Percentiles rank a stretch among this genome's conserved stretches.
These are phyloP conservation scores for Criorhina ranunculi DNA, from an alignment of 2,888 invertebrate species.

Conservation along the genomic window DNA sequence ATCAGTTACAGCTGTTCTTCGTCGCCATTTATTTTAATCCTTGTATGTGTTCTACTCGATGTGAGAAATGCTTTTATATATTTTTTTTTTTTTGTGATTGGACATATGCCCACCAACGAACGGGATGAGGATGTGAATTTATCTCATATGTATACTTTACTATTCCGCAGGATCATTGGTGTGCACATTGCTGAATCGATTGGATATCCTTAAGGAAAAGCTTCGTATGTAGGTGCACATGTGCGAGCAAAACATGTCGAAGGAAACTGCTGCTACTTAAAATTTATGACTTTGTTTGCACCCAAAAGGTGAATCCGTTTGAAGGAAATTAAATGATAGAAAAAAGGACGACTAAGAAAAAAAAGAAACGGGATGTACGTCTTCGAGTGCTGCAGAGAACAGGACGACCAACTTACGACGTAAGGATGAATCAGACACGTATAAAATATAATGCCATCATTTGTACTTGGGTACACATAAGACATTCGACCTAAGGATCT, in stretches of 20 bases:
- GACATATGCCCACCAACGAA: constrained; percentile 48
- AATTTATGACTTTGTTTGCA: constrained; percentile 79
- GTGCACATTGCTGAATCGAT: constrained; percentile 71
- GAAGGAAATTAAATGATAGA: constrained; percentile 72
- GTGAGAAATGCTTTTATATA: constrained; percentile 59
- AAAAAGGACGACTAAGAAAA: constrained; percentile 18
- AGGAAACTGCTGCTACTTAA: constrained; percentile 76
- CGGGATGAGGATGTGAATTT: constrained; percentile 46
- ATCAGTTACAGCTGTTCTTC: constrained; percentile 76
- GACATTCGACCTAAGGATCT: constrained; percentile 51
- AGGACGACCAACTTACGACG: constrained; percentile 23
- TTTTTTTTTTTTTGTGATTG: constrained; percentile 28
- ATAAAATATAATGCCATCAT: constrained; percentile 74
- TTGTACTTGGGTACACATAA: constrained; percentile 69
- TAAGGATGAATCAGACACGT: constrained; percentile 70
- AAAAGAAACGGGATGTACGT: not conserved
- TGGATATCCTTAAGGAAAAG: constrained; percentile 60
- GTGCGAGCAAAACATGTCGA: constrained; percentile 75
- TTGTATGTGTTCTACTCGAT: constrained; percentile 44
- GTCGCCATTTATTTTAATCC: constrained; percentile 76
- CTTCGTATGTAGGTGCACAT: constrained; percentile 9
- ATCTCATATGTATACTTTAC: constrained; percentile 62
- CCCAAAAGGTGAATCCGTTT: constrained; percentile 78
- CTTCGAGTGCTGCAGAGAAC: not conserved
- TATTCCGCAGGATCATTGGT: constrained; percentile 64